Evolutionary conservation across 2,113 vertebrate species (phyloP).

Genomic region (Galemys pyrenaicus): DNA sequence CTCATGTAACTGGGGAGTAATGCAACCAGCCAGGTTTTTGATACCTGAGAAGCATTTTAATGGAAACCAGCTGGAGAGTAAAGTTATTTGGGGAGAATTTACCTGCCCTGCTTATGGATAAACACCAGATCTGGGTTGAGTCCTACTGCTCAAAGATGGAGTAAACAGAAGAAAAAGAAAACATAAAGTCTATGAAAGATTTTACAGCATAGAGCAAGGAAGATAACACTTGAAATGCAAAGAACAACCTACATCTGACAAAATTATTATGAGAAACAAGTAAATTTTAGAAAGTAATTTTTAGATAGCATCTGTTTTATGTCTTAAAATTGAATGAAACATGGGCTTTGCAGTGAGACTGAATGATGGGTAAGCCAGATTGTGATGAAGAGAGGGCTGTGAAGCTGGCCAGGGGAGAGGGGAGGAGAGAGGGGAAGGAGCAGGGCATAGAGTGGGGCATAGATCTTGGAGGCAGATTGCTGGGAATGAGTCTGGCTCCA

Average conservation of each 20-base stretch:
- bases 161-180: not conserved
- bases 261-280: slow-evolving; percentile 48
- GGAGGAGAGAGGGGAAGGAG: too few relatives aligned
- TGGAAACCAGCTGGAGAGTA: not conserved
- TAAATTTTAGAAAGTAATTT: slow-evolving; percentile 56
- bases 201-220: not conserved
- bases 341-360: slow-evolving; percentile 16
- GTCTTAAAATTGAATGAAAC: slow-evolving; percentile 41
- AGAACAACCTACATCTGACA: slow-evolving; percentile 21
- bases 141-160: slow-evolving; percentile 3
- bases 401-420: not conserved
- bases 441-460: not conserved
- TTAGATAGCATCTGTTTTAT: slow-evolving; percentile 53
- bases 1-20: not conserved
- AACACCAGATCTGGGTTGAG: not conserved
- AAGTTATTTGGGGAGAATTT: not conserved
- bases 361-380: not conserved
- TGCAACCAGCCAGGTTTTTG: not conserved
- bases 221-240: slow-evolving; percentile 36
- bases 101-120: not conserved
- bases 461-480: not conserved
- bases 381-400: not conserved
- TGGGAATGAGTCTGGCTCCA: not conserved
- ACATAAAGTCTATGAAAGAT: not conserved
- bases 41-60: not conserved